Conservation (phyloP, 2,888 invertebrate species). For the Scaptomyza flava region DNA sequence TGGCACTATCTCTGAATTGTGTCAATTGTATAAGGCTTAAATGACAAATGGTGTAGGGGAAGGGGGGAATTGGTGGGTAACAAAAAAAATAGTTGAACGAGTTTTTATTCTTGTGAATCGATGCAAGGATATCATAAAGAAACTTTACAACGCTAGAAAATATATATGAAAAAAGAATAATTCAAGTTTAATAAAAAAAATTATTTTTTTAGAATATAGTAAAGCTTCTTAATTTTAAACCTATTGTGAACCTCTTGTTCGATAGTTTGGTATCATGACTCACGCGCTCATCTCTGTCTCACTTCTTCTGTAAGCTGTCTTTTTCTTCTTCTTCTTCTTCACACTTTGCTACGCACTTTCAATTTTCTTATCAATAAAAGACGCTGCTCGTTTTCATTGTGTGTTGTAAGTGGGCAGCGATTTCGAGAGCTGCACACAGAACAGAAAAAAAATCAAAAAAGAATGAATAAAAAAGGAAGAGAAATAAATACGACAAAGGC, state of each 20-base stretch:
- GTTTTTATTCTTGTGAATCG: neutral
- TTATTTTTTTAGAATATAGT: neutral
- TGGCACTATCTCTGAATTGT: conserved; percentile 41
- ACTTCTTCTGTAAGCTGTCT: neutral
- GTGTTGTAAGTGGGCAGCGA: conserved; percentile 66
- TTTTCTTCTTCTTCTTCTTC: neutral
- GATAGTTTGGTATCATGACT: neutral
- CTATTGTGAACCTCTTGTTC: neutral
- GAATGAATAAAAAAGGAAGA: neutral
- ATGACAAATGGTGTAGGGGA: conserved; percentile 7
- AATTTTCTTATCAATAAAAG: conserved; percentile 74
- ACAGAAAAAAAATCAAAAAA: neutral
- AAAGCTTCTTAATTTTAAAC: neutral
- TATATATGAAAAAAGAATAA: neutral
- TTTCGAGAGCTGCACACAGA: conserved; percentile 7
- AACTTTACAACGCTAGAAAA: no score
- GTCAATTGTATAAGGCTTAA: conserved; percentile 48
- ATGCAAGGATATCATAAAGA: no score
- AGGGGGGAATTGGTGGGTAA: neutral
- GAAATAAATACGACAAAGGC: conserved; percentile 43
- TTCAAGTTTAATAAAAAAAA: neutral
- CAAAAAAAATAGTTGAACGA: conserved; percentile 1
- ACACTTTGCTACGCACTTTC: conserved; percentile 64
- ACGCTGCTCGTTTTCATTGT: conserved; percentile 41
- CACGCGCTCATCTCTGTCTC: conserved; percentile 9